A percentile compares a stretch with the other conserved stretches of the same genome.
phyloP scores from a whole-genome alignment of 2,113 vertebrate species.

The Meriones unguiculatus region DNA sequence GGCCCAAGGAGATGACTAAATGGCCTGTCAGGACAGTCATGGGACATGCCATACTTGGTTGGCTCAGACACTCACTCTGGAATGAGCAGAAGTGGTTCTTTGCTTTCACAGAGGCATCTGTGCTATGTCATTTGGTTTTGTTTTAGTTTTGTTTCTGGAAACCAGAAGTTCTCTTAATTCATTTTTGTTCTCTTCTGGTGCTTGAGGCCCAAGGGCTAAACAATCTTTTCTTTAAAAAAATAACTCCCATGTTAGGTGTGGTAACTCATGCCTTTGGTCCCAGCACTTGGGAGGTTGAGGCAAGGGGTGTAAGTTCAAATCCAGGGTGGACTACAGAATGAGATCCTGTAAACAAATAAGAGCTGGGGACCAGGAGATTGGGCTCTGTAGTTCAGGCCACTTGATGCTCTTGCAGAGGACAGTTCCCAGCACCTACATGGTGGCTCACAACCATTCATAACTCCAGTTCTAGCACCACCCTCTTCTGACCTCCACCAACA shows the following conservation, averaged over 20 bases:
- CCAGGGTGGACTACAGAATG: not conserved
- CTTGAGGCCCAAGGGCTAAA: not conserved
- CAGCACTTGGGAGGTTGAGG: not conserved
- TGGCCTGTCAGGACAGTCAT: no score
- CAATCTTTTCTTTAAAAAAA: not conserved
- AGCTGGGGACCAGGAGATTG: not conserved
- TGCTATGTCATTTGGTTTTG: not conserved
- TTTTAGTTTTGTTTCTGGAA: not conserved
- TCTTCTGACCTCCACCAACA: not conserved
- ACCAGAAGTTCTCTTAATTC: not conserved
- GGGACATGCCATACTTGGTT: not conserved
- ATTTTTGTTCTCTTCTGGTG: not conserved
- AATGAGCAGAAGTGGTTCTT: not conserved
- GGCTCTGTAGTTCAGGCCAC: not conserved
- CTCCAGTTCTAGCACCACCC: not conserved
- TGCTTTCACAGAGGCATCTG: not conserved
- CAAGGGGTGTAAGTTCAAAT: not conserved
- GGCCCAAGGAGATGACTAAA: not conserved
- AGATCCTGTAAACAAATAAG: not conserved
- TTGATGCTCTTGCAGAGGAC: not conserved
- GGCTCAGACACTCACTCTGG: not conserved
- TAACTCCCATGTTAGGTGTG: not conserved
- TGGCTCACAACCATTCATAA: not conserved
- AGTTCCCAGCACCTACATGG: not conserved
- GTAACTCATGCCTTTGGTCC: not conserved